These are phyloP conservation scores for Drosophila quasianomalipes DNA, from an alignment of 2,888 invertebrate genomes.

Conservation along the genomic window DNA sequence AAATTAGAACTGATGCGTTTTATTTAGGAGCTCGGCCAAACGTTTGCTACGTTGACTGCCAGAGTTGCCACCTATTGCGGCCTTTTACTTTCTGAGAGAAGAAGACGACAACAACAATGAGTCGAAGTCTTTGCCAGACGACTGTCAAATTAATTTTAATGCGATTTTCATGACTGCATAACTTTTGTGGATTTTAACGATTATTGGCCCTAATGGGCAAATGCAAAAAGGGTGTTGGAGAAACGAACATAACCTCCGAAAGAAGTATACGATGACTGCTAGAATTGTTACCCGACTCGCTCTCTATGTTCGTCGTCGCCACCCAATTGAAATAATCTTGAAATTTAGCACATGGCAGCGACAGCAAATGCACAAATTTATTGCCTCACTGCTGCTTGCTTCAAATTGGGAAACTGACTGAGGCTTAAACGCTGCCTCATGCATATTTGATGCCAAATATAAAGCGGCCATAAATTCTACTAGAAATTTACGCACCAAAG, in stretches of 20 bases:
- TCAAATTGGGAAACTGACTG: conserved; percentile 38
- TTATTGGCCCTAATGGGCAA: conserved; percentile 74
- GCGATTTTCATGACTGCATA: conserved; percentile 79
- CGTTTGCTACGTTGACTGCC: neutral
- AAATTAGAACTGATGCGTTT: conserved; percentile 75
- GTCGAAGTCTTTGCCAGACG: conserved; percentile 58
- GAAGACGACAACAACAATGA: conserved; percentile 30
- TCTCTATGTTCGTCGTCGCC: neutral
- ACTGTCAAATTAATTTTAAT: conserved; percentile 80
- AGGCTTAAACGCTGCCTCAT: conserved; percentile 78
- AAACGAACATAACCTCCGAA: no score
- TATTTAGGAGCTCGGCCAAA: conserved; percentile 3
- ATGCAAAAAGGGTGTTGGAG: conserved; percentile 36
- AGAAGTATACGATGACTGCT: neutral
- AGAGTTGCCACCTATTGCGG: conserved; percentile 70
- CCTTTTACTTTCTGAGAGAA: conserved; percentile 11
- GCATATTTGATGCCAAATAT: conserved; percentile 82
- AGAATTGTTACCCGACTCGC: neutral
- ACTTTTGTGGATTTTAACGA: conserved; percentile 78
- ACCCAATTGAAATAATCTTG: conserved; percentile 70
- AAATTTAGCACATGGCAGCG: conserved; percentile 70
- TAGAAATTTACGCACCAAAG: conserved; percentile 80
- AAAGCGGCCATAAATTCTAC: conserved; percentile 82
- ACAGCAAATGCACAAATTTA: conserved; percentile 73
- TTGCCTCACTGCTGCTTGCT: conserved; percentile 43